Evolutionary conservation across 2,797 vertebrate species (phyloP).

Genomic region (Orientallactaga sibirica): DNA sequence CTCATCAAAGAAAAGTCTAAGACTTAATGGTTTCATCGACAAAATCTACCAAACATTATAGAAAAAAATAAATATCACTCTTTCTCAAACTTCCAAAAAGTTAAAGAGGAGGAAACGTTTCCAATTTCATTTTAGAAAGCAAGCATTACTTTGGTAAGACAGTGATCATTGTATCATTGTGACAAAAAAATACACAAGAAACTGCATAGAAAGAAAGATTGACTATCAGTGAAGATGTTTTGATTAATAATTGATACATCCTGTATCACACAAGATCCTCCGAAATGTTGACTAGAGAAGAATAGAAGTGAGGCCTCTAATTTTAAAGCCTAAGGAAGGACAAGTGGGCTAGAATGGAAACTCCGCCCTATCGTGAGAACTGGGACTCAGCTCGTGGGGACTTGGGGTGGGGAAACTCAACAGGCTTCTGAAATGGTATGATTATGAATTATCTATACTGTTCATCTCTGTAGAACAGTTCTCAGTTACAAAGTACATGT

Average conservation of each 20-base stretch:
- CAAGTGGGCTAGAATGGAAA: not conserved
- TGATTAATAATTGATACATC: not conserved
- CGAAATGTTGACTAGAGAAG: not conserved
- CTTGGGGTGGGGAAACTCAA: not conserved
- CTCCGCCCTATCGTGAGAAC: not conserved
- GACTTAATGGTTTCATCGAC: not conserved
- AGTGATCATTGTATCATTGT: too few species aligned
- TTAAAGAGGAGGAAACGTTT: not conserved
- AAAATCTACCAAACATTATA: not conserved
- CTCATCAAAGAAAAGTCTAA: not conserved
- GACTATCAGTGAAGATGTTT: not conserved
- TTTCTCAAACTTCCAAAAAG: not conserved
- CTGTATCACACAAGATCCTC: not conserved
- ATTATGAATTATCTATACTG: not conserved
- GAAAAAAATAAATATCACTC: not conserved
- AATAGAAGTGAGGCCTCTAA: not conserved
- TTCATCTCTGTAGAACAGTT: not conserved
- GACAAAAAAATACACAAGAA: too few species aligned
- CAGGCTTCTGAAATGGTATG: not conserved
- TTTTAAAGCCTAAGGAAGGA: not conserved
- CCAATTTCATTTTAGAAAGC: not conserved
- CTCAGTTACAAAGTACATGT: not conserved
- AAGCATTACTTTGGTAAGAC: not conserved
- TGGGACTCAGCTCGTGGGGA: not conserved
- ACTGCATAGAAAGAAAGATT: not conserved